phyloP scores from a whole-genome alignment of 2,797 vertebrate species.

The Enteromius thamalakanensis region DNA sequence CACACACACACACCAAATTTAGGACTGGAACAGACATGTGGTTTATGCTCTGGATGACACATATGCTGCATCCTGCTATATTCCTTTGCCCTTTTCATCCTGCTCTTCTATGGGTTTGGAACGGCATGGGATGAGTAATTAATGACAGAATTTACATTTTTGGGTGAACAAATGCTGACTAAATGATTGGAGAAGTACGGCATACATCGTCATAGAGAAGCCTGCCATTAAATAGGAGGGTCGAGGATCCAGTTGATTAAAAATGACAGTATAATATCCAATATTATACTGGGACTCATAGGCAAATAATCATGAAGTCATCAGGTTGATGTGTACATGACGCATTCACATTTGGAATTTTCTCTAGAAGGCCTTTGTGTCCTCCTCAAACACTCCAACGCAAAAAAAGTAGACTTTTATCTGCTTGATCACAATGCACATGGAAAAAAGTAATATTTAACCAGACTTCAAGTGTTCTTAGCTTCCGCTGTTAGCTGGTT shows the following conservation, averaged over 20 bases:
- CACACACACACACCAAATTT: conserved; percentile 38
- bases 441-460: conserved; percentile 38
- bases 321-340: background rate
- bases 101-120: background rate
- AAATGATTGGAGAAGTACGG: too few species aligned
- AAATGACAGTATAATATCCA: background rate
- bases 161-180: background rate
- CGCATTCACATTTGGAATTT: conserved; percentile 2
- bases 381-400: background rate
- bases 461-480: conserved; percentile 32
- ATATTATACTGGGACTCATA: background rate
- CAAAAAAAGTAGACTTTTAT: background rate
- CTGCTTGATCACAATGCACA: conserved; percentile 4
- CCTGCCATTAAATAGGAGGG: too few species aligned
- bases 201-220: too few species aligned
- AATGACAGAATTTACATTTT: background rate
- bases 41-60: conserved; percentile 22
- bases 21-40: conserved; percentile 13
- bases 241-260: too few species aligned
- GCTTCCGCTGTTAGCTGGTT: conserved; percentile 25
- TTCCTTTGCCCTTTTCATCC: background rate
- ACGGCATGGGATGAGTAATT: background rate
- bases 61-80: conserved; percentile 8
- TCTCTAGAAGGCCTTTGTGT: background rate
- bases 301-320: background rate